These are phyloP conservation scores for Myopa tessellatipennis DNA, from an alignment of 2,888 invertebrate species.

Conservation along the genomic window DNA sequence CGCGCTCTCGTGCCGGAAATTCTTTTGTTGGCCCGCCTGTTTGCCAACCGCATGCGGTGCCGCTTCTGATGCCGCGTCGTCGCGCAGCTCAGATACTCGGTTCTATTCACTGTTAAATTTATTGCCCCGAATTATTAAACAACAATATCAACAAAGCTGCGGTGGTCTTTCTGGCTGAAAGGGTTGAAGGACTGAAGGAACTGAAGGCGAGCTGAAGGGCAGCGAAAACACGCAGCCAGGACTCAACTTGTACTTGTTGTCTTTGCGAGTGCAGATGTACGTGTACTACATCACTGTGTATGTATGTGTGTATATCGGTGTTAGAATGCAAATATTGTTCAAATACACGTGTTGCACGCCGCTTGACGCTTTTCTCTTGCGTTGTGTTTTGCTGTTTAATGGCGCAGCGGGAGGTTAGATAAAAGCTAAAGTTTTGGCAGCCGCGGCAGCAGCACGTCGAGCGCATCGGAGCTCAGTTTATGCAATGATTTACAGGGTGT, in stretches of 20 bases:
- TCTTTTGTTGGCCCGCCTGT: conserved; percentile 29
- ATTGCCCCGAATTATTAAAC: conserved; percentile 54
- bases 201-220: too few relatives aligned
- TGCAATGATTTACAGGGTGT: not conserved
- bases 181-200: not conserved
- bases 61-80: not conserved
- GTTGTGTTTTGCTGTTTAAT: conserved; percentile 21
- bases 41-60: not conserved
- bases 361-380: conserved; percentile 1
- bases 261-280: not conserved
- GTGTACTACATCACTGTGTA: not conserved
- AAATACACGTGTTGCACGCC: conserved; percentile 52
- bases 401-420: not conserved
- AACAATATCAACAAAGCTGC: conserved; percentile 54
- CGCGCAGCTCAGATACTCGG: not conserved
- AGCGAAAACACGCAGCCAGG: not conserved
- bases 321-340: conserved; percentile 36
- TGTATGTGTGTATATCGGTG: conserved; percentile 10
- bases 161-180: conserved; percentile 42
- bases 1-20: not conserved
- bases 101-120: conserved; percentile 49
- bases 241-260: not conserved
- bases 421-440: conserved; percentile 18
- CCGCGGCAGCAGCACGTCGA: not conserved
- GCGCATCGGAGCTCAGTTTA: not conserved